Percentiles rank a stretch among this genome's conserved stretches.
Conservation (phyloP, 64 coral and sea anemone genomes). For the Orbicella faveolata region DNA sequence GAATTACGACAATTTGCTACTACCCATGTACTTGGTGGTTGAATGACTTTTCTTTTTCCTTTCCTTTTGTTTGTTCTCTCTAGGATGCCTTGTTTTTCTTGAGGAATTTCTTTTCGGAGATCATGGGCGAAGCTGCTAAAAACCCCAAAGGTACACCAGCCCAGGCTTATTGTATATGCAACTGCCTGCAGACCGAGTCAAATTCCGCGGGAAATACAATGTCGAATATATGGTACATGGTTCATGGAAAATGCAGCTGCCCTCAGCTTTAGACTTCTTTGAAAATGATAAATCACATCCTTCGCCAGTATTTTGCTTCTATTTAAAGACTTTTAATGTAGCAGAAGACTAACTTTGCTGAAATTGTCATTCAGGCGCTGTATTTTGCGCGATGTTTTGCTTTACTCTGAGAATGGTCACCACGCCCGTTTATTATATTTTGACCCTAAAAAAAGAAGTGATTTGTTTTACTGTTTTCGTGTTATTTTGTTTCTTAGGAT, state of each 20-base stretch:
- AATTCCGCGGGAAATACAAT: too few species aligned
- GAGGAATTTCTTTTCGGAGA: slow-evolving; percentile 85
- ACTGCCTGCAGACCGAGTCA: too few species aligned
- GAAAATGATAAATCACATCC: too few species aligned
- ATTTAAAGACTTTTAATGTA: not conserved
- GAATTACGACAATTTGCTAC: too few species aligned
- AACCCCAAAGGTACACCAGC: slow-evolving; percentile 71
- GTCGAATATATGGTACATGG: too few species aligned
- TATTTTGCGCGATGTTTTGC: too few species aligned
- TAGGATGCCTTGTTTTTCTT: slow-evolving; percentile 92
- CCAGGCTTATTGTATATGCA: too few species aligned
- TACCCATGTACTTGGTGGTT: not conserved
- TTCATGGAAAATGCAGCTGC: too few species aligned
- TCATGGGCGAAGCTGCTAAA: slow-evolving; percentile 81
- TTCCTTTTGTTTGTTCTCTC: not conserved
- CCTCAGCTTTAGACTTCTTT: too few species aligned
- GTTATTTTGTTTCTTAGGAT: slow-evolving; percentile 32
- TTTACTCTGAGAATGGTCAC: too few species aligned
- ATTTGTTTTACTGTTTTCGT: not conserved
- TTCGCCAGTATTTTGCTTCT: too few species aligned
- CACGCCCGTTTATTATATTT: too few species aligned
- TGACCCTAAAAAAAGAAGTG: not conserved
- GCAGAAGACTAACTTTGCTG: not conserved
- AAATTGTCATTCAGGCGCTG: not conserved
- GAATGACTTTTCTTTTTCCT: not conserved